phyloP scores from a whole-genome alignment of 2,888 invertebrate species.

The Drosophila ustulata region DNA sequence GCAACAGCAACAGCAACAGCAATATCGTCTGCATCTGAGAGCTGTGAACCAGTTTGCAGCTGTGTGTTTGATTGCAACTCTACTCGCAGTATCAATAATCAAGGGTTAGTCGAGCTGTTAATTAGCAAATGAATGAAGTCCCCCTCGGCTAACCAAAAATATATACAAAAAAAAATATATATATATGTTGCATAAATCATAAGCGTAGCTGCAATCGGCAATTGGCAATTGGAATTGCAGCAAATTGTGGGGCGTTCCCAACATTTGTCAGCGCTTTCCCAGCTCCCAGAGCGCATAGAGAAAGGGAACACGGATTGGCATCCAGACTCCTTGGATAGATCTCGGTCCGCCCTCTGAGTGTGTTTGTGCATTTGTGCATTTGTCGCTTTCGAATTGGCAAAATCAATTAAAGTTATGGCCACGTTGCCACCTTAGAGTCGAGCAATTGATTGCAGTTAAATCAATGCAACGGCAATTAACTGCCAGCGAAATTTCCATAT shows the following conservation, averaged over 20 bases:
- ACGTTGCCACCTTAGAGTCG: slow-evolving; percentile 67
- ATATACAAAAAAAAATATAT: slow-evolving; percentile 22
- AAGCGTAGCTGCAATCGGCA: slow-evolving; percentile 28
- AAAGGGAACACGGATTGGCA: neutral
- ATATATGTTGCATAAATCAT: slow-evolving; percentile 25
- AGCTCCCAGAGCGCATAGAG: neutral
- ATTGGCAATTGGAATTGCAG: slow-evolving; percentile 40
- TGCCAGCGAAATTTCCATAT: slow-evolving; percentile 68
- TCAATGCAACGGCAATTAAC: slow-evolving; percentile 68
- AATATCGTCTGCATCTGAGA: slow-evolving; percentile 31
- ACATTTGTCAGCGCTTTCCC: slow-evolving; percentile 70
- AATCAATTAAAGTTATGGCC: slow-evolving; percentile 78
- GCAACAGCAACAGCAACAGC: slow-evolving; percentile 9
- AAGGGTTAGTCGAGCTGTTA: slow-evolving; percentile 73
- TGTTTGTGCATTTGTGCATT: slow-evolving; percentile 4
- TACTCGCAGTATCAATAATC: slow-evolving; percentile 65
- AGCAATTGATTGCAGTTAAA: slow-evolving; percentile 57
- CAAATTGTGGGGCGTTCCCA: slow-evolving; percentile 53
- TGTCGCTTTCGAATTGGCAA: slow-evolving; percentile 66
- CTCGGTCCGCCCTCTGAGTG: slow-evolving; percentile 44
- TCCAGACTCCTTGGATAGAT: slow-evolving; percentile 3
- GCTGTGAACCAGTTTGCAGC: slow-evolving; percentile 74
- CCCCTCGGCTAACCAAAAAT: slow-evolving; percentile 28
- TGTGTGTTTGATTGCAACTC: slow-evolving; percentile 34
- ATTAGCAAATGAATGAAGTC: slow-evolving; percentile 55